Evolutionary conservation across 2,113 vertebrate genomes (phyloP).

Genomic region (Scomber scombrus): DNA sequence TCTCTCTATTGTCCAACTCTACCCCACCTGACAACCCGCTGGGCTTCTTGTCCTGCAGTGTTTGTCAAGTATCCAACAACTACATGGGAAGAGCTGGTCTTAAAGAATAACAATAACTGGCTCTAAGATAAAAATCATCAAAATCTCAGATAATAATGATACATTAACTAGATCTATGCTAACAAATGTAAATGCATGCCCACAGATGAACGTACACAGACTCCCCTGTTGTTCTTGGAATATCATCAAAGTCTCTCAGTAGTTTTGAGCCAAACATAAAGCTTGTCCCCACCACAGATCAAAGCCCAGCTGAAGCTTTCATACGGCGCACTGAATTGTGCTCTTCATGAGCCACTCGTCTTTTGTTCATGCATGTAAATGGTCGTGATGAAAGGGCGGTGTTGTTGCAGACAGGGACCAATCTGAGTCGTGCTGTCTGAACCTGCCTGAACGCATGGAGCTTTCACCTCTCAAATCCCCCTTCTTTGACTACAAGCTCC

Average conservation of each 20-base stretch:
- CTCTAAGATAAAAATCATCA: not conserved
- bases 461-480: conserved; percentile 16
- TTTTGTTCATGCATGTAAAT: conserved; percentile 67
- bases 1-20: not conserved
- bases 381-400: conserved; percentile 60
- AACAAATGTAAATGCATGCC: not conserved
- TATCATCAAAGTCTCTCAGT: conserved; percentile 56
- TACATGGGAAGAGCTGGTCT: not conserved
- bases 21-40: not conserved
- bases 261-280: conserved; percentile 38
- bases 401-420: conserved; percentile 17
- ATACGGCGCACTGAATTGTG: conserved; percentile 19
- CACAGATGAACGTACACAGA: conserved; percentile 1
- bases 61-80: not conserved
- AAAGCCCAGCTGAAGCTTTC: conserved; percentile 65
- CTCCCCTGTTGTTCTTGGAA: conserved; percentile 26
- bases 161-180: not conserved
- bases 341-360: conserved; percentile 21
- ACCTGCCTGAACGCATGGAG: conserved; percentile 26
- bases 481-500: conserved; percentile 42
- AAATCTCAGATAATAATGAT: conserved; percentile 3
- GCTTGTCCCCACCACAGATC: conserved; percentile 55
- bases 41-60: too few relatives aligned
- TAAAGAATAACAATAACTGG: not conserved
- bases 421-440: conserved; percentile 27